These are phyloP conservation scores for Cyprinodon tularosa DNA, from an alignment of 2,113 vertebrate species.

Conservation along the genomic window DNA sequence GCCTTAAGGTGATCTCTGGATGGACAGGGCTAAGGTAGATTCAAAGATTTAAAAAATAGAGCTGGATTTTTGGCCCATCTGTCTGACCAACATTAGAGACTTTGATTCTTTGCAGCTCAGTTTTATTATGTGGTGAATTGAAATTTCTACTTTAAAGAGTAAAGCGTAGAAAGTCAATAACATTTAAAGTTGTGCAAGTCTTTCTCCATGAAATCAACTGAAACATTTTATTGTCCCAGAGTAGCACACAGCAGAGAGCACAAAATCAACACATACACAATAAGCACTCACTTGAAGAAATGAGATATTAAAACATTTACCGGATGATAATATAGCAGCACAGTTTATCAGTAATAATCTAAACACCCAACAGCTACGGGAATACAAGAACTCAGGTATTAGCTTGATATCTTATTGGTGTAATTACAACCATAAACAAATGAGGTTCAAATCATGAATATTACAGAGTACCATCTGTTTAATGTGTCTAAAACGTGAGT, in stretches of 20 bases:
- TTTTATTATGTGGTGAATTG: background rate
- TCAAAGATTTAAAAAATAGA: slow-evolving; percentile 36
- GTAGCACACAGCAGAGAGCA: no score
- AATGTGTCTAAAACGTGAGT: slow-evolving; percentile 2
- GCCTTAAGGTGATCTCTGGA: slow-evolving; percentile 47
- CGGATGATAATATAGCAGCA: no score
- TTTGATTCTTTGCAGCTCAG: background rate
- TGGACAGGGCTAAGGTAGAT: slow-evolving; percentile 19
- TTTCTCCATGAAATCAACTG: background rate
- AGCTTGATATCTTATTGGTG: no score
- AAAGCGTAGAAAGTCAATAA: background rate
- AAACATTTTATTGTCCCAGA: no score
- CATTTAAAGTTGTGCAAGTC: background rate
- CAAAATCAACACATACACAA: no score
- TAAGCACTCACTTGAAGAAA: no score
- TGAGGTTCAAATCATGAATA: background rate
- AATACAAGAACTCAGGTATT: no score
- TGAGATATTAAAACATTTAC: no score
- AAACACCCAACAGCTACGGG: no score
- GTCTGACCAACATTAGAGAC: slow-evolving; percentile 8
- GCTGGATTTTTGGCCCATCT: slow-evolving; percentile 16
- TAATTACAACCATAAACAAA: background rate
- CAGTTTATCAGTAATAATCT: no score
- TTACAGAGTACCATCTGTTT: background rate
- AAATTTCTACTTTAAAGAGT: background rate